These are phyloP conservation scores for Rhinolophus ferrumequinum DNA, from an alignment of 2,113 vertebrate species.

Conservation along the genomic window DNA sequence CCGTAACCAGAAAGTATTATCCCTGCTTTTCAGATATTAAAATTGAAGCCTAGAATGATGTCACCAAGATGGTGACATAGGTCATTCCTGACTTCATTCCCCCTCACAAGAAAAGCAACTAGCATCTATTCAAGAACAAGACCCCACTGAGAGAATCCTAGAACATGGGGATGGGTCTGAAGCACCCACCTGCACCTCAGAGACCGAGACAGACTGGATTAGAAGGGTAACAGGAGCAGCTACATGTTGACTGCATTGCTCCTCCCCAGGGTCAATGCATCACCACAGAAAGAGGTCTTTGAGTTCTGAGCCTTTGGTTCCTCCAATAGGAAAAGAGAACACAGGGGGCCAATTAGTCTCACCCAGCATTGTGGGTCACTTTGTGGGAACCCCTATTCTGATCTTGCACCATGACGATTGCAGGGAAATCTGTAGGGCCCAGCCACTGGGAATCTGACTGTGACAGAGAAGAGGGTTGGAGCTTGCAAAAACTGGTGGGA, in stretches of 20 bases:
- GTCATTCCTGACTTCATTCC: not conserved
- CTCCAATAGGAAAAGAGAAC: not conserved
- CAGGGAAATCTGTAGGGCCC: not conserved
- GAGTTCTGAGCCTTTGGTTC: not conserved
- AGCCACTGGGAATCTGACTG: not conserved
- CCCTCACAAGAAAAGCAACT: not conserved
- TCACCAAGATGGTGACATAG: not conserved
- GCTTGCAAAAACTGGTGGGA: not conserved
- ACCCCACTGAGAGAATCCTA: not conserved
- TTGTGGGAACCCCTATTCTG: not conserved
- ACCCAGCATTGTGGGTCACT: not conserved
- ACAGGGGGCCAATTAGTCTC: not conserved
- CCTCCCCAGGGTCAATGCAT: not conserved
- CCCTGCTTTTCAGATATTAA: not conserved
- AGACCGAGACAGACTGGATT: not conserved
- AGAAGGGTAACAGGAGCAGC: not conserved
- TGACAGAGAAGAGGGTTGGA: not conserved
- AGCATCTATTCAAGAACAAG: not conserved
- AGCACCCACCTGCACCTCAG: not conserved
- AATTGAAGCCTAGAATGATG: not conserved
- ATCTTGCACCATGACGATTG: not conserved
- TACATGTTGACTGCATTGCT: not conserved
- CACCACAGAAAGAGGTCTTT: not conserved
- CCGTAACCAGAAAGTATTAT: not conserved
- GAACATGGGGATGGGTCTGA: not conserved